Evolutionary conservation across 2,797 vertebrate genomes (phyloP).

Genomic region (Molossus alvarezi): DNA sequence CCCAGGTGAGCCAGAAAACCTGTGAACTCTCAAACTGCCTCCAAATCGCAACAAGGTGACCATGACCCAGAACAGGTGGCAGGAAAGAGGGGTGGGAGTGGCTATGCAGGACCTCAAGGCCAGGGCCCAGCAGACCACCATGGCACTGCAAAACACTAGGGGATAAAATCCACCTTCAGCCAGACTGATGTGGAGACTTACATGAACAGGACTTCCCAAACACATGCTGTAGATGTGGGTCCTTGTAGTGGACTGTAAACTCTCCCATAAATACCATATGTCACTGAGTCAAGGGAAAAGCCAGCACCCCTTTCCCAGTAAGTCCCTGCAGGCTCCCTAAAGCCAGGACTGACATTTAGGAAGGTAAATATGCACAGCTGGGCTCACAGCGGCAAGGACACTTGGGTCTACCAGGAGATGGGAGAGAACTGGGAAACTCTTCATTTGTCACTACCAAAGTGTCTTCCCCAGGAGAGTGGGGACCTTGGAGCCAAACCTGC

Average conservation of each 20-base stretch:
- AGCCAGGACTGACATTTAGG: not conserved
- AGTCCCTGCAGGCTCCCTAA: not conserved
- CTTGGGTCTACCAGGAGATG: not conserved
- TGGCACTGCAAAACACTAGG: not conserved
- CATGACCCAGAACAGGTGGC: not conserved
- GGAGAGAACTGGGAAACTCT: not conserved
- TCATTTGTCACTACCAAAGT: not conserved
- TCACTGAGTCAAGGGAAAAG: not conserved
- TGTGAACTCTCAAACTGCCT: not conserved
- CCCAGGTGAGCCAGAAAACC: not conserved
- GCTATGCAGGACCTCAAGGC: not conserved
- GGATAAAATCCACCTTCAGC: not conserved
- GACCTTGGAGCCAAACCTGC: not conserved
- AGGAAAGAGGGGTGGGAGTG: not conserved
- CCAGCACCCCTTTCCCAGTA: not conserved
- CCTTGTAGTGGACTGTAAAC: not conserved
- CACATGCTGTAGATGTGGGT: fast-evolving
- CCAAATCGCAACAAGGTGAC: not conserved
- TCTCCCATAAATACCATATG: not conserved
- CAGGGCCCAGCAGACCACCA: not conserved
- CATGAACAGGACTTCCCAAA: not conserved
- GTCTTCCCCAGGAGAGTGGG: not conserved
- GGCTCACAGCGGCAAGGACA: fast-evolving
- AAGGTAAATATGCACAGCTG: not conserved
- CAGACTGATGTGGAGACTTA: not conserved